These are phyloP conservation scores for Byasa hedistus DNA, from an alignment of 2,888 invertebrate genomes.

Conservation along the genomic window DNA sequence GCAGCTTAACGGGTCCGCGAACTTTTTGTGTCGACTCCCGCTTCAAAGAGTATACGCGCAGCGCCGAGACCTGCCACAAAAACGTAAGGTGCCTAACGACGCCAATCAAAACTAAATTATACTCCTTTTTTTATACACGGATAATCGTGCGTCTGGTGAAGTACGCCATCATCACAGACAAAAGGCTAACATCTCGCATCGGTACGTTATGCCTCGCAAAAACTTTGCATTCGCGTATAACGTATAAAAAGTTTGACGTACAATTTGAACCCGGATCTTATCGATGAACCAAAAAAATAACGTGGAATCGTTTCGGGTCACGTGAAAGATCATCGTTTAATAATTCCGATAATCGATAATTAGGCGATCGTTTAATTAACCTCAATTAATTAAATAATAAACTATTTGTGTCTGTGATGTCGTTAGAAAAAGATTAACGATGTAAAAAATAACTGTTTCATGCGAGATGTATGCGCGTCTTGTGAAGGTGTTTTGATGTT, in stretches of 20 bases:
- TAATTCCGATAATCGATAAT: slow-evolving; percentile 18
- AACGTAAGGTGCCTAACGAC: slow-evolving; percentile 6
- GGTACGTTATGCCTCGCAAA: too few relatives aligned
- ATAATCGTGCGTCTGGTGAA: too few relatives aligned
- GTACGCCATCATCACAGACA: too few relatives aligned
- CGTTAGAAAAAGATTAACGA: slow-evolving; percentile 19
- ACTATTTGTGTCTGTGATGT: not conserved
- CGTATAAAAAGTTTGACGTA: not conserved
- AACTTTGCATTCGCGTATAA: too few relatives aligned
- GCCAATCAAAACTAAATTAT: not conserved
- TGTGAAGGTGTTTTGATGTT: too few relatives aligned
- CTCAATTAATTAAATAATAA: slow-evolving; percentile 7
- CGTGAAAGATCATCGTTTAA: slow-evolving; percentile 17
- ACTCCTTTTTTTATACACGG: too few relatives aligned
- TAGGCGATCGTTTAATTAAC: slow-evolving; percentile 22
- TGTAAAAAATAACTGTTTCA: slow-evolving; percentile 2
- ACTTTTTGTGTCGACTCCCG: not conserved
- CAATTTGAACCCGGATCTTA: slow-evolving; percentile 19
- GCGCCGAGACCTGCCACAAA: slow-evolving; percentile 4
- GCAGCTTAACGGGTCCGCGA: not conserved
- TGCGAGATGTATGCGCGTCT: too few relatives aligned
- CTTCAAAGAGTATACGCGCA: slow-evolving; percentile 10
- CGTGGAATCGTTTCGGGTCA: slow-evolving; percentile 18
- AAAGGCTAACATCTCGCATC: too few relatives aligned
- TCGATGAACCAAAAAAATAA: slow-evolving; percentile 2